A percentile compares a stretch with the other conserved stretches of the same genome.
Evolutionary conservation across 2,888 invertebrate species (phyloP).

Genomic region (Megaustenia siamemsis): DNA sequence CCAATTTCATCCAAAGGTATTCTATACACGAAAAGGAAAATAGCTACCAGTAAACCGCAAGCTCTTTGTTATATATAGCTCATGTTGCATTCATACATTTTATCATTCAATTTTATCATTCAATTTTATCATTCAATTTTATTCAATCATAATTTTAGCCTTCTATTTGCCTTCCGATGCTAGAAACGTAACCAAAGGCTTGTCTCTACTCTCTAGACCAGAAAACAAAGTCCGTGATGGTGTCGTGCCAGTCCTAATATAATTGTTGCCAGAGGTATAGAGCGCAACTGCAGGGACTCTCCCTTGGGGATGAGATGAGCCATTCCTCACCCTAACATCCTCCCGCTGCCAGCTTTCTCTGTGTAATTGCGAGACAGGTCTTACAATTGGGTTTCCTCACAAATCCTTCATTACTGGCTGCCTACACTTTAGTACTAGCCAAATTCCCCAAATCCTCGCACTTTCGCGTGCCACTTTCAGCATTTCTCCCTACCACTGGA

Average conservation of each 20-base stretch:
- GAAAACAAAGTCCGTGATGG: background rate
- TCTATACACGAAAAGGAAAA: too few relatives aligned
- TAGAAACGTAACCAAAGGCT: conserved; percentile 13
- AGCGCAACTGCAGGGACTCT: background rate
- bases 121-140: background rate
- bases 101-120: too few relatives aligned
- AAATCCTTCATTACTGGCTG: conserved; percentile 43
- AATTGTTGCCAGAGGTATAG: conserved; percentile 2
- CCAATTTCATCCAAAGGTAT: too few relatives aligned
- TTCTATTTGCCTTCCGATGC: background rate
- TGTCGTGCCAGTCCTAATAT: background rate
- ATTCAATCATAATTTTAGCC: background rate
- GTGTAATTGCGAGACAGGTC: conserved; percentile 39
- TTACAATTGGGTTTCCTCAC: conserved; percentile 43
- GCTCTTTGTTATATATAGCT: too few relatives aligned
- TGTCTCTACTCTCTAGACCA: background rate
- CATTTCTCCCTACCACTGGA: background rate
- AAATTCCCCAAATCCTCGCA: background rate
- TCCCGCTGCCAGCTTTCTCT: conserved; percentile 3
- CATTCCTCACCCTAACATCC: background rate
- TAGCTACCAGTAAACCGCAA: too few relatives aligned
- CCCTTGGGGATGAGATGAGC: background rate
- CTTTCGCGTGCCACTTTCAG: background rate
- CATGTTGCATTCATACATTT: background rate
- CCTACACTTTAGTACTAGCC: background rate